Conservation (phyloP, 2,113 vertebrate species). For the Psilopogon haemacephalus region DNA sequence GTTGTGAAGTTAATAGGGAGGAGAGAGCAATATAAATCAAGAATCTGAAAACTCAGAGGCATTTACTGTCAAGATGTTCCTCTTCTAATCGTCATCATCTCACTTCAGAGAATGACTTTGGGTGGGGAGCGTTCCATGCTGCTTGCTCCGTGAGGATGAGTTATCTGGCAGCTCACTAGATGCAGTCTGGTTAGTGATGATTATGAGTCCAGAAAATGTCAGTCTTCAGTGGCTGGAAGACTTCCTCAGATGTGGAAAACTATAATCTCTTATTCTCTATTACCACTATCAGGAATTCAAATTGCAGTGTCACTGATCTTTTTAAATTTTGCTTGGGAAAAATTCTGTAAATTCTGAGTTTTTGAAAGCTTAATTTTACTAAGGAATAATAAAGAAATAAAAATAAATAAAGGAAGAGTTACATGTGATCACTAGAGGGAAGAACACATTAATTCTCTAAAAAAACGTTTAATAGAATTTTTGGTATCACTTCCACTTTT, state of each 20-base stretch:
- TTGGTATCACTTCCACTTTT: neutral
- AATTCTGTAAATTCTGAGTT: neutral
- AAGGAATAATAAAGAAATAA: neutral
- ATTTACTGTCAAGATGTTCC: neutral
- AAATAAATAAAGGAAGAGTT: neutral
- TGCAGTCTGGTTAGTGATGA: neutral
- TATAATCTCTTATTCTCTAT: neutral
- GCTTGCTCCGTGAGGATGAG: rapidly evolving
- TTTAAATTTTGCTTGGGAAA: neutral
- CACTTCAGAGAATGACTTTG: neutral
- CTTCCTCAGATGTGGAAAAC: neutral
- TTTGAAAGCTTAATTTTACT: neutral
- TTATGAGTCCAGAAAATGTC: neutral
- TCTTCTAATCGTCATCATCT: neutral
- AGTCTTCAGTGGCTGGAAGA: neutral
- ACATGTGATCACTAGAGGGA: neutral
- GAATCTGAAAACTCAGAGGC: neutral
- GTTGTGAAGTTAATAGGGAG: neutral
- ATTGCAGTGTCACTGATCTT: neutral
- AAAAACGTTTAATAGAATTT: neutral
- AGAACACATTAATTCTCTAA: neutral
- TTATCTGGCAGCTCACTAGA: neutral
- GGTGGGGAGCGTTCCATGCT: rapidly evolving
- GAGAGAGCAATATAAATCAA: neutral
- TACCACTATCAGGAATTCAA: neutral